phyloP scores from a whole-genome alignment of 2,797 vertebrate species.

The Hypotaenidia okinawae region DNA sequence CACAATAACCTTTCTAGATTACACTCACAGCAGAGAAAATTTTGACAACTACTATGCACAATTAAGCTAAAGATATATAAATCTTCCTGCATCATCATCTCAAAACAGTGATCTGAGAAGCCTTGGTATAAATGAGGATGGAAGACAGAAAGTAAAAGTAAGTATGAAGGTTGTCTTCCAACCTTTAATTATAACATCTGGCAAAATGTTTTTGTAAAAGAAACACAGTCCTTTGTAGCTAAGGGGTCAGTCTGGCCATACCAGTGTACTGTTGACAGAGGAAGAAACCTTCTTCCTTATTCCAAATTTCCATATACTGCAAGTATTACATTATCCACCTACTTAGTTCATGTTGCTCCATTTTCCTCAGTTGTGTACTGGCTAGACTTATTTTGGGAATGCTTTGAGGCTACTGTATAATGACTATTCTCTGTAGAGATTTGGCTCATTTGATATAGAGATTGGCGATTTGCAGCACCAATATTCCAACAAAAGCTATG shows the following conservation, averaged over 20 bases:
- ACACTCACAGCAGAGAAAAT: conserved; percentile 62
- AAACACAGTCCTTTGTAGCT: neutral
- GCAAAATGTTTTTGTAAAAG: neutral
- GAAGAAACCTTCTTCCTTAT: neutral
- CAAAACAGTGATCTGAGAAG: conserved; percentile 42
- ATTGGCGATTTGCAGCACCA: neutral
- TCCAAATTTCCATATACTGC: neutral
- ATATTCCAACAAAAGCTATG: neutral
- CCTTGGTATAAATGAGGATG: neutral
- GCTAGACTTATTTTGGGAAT: neutral
- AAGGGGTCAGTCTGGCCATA: neutral
- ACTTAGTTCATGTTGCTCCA: neutral
- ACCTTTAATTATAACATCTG: neutral
- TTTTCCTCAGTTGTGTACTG: neutral
- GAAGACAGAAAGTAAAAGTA: neutral
- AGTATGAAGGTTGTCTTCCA: neutral
- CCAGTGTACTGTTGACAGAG: neutral
- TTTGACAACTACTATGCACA: conserved; percentile 53
- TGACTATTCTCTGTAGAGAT: neutral
- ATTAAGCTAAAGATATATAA: conserved; percentile 52
- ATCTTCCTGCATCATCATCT: conserved; percentile 38
- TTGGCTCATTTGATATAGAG: neutral
- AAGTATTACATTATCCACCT: neutral
- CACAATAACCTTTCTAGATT: conserved; percentile 76
- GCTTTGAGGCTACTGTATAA: neutral